Conservation (phyloP, 37 sponge, comb jelly and placozoan genomes). For the Dysidea cf. avara region DNA sequence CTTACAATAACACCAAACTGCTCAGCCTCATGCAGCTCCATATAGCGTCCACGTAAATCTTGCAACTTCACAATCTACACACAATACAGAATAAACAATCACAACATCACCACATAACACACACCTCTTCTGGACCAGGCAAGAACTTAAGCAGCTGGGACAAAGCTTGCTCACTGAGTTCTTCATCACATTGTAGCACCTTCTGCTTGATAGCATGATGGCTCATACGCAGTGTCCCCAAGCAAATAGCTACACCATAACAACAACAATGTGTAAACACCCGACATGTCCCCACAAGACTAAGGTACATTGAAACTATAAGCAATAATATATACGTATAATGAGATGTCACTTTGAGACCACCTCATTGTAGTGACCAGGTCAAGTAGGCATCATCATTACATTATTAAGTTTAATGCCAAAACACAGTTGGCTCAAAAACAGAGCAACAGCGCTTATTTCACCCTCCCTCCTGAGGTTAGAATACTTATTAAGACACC, state of each 20-base stretch:
- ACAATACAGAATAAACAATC: background rate
- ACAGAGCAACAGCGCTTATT: too few species aligned
- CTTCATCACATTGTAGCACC: constrained; percentile 61
- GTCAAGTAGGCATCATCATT: too few species aligned
- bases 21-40: constrained; percentile 87
- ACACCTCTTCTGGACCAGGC: constrained; percentile 78
- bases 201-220: constrained; percentile 50
- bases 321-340: too few species aligned
- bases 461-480: too few species aligned
- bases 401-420: too few species aligned
- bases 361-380: too few species aligned
- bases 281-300: too few species aligned
- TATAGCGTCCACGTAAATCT: background rate
- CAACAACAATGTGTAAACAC: too few species aligned
- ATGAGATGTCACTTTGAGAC: too few species aligned
- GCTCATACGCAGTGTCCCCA: constrained; percentile 66
- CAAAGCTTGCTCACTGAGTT: constrained; percentile 66
- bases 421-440: too few species aligned
- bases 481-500: too few species aligned
- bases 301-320: too few species aligned
- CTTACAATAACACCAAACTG: constrained; percentile 79
- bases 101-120: background rate
- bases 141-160: constrained; percentile 79
- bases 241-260: constrained; percentile 61
- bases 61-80: background rate